Evolutionary conservation across 1,140 invertebrate genomes (phyloP), one percentile per base, ranked within the genome.

Genomic region (Mizuhopecten yessoensis): DNA sequence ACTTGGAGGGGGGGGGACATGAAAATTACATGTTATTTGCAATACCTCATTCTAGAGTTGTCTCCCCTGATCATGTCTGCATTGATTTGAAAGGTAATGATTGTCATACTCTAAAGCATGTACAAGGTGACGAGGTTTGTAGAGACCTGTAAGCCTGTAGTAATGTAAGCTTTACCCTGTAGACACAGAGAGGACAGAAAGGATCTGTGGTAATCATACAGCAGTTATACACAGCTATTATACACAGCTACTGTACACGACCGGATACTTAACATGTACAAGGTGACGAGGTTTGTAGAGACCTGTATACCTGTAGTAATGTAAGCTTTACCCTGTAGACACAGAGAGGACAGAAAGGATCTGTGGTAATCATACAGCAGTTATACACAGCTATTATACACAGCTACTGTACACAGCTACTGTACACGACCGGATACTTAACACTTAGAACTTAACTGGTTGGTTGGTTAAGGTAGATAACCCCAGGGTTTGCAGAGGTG

Each of bases 401-500:
- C n/a, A n/a, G n/a, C n/a, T n/a, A n/a, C n/a, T 49, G 45, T n/a
- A n/a, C n/a, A n/a, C n/a, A n/a, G n/a, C n/a, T n/a, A n/a, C n/a
- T 49, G 45, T 49, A 49, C 45, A 13, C 15, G 20, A 15, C 45
- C 2, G 45, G 45, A 49, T 23, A 20, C 20, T 75, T 75, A 75
- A 75, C 29, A n/a, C 57, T 75, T 75, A 75, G 5, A 75, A 17
- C n/a, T 57, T 75, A 75, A 23, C 9, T 11, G 29, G 57, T 75
- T 75, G n/a, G 57, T n/a, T n/a, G 15, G 57, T 75, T 29, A 75
- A 75, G 57, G 57, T 75, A 75, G 57, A 75, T 75, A 75, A 75
- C 57, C n/a, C 57, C 23, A 17, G 57, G 9, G n/a, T 75, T 0
- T 75, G 1, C 17, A 45, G 42, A 13, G 57, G 57, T 75, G 57